Evolutionary conservation across 2,113 vertebrate species (phyloP).

Genomic region (Brachypodius melanocephalos): DNA sequence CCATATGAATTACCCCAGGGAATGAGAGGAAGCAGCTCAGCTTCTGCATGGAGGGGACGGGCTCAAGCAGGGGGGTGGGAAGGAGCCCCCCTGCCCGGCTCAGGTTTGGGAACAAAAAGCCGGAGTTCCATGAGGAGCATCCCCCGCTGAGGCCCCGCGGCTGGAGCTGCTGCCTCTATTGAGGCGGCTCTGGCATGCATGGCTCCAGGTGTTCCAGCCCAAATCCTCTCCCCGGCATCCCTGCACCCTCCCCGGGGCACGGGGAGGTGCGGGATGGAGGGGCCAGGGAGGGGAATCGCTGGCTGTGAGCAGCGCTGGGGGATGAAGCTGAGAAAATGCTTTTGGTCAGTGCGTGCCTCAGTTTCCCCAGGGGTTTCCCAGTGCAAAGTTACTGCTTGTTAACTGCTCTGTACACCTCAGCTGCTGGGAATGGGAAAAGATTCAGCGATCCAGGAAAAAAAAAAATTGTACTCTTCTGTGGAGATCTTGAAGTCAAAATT

Average conservation of each 20-base stretch:
- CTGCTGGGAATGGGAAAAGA: background rate
- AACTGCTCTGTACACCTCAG: background rate
- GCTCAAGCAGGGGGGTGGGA: background rate
- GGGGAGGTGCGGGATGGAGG: background rate
- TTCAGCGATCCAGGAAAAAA: background rate
- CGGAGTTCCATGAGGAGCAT: background rate
- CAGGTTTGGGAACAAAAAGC: constrained; percentile 54
- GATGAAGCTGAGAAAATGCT: background rate
- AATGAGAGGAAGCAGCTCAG: background rate
- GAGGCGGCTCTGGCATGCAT: constrained; percentile 33
- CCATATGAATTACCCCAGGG: constrained; percentile 38
- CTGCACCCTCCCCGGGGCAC: background rate
- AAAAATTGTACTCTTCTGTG: background rate
- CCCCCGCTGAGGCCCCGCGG: constrained; percentile 56
- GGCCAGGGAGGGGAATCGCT: background rate
- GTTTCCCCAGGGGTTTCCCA: background rate
- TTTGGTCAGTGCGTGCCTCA: background rate
- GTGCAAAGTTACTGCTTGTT: background rate
- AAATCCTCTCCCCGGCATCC: background rate
- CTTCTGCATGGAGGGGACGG: background rate
- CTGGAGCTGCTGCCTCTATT: background rate
- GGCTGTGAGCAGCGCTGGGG: background rate
- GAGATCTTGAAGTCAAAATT: background rate
- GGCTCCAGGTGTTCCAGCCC: constrained; percentile 31
- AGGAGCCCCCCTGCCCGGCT: background rate